phyloP scores from a whole-genome alignment of 2,113 vertebrate genomes.

The Phaetusa simplex region DNA sequence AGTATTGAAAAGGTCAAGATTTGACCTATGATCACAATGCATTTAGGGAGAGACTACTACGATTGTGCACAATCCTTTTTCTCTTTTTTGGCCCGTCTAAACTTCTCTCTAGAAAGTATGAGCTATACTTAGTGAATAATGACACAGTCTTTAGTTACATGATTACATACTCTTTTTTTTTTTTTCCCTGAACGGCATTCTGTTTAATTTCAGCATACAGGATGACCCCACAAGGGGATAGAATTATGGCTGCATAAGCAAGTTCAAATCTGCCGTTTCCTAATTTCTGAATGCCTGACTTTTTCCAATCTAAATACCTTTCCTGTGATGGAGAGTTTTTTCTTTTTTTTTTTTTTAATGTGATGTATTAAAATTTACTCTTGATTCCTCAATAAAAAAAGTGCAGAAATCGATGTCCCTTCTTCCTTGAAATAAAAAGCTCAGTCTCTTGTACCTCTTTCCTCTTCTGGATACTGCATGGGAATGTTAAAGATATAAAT shows the following conservation, averaged over 20 bases:
- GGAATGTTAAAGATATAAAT: not conserved
- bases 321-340: not conserved
- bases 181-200: not conserved
- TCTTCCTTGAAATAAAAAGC: not conserved
- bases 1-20: not conserved
- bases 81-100: not conserved
- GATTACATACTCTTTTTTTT: not conserved
- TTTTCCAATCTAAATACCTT: not conserved
- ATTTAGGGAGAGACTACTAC: not conserved
- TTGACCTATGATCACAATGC: not conserved
- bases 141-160: not conserved
- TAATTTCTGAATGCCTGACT: not conserved
- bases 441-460: not conserved
- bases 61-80: not conserved
- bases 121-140: not conserved
- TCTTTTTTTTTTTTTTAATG: not conserved
- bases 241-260: slow-evolving; percentile 17
- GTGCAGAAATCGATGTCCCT: not conserved
- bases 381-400: not conserved
- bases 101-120: not conserved
- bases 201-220: not conserved
- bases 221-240: not conserved
- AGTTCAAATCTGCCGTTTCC: not conserved
- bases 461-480: not conserved
- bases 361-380: not conserved